A percentile compares a stretch with the other conserved stretches of the same genome.
Evolutionary conservation across 1,140 invertebrate genomes (phyloP).

Genomic region (Bathynomus jamesi): DNA sequence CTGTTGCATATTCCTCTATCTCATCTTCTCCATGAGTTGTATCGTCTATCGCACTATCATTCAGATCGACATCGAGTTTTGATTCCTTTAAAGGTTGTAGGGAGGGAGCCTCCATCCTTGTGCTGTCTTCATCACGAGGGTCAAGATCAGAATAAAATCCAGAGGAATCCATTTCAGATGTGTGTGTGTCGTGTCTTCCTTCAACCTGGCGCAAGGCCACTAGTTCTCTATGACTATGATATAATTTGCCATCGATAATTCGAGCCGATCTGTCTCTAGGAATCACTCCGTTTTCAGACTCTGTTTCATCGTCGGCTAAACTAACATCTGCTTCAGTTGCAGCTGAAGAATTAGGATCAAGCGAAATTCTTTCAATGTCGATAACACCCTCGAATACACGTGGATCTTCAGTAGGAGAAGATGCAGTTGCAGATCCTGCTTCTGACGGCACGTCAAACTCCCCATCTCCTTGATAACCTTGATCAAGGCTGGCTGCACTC

Average conservation of each 20-base stretch:
- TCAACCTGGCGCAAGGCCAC: conserved; percentile 16
- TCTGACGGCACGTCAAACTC: conserved; percentile 35
- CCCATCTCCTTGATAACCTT: conserved; percentile 33
- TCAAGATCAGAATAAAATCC: conserved; percentile 36
- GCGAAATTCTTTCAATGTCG: conserved; percentile 21
- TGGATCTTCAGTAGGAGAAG: conserved; percentile 32
- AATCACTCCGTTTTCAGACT: conserved; percentile 22
- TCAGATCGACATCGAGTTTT: conserved; percentile 21
- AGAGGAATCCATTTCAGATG: conserved; percentile 36
- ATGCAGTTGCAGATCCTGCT: conserved; percentile 29
- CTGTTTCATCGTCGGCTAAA: conserved; percentile 32
- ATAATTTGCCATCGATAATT: conserved; percentile 35
- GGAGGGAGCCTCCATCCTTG: conserved; percentile 14
- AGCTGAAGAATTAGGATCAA: conserved; percentile 5
- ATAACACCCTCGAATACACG: conserved; percentile 29
- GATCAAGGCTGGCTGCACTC: conserved; percentile 32
- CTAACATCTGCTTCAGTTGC: conserved; percentile 29
- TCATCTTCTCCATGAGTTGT: conserved; percentile 9
- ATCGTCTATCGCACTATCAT: conserved; percentile 22
- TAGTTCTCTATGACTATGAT: conserved; percentile 31
- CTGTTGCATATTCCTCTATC: not conserved
- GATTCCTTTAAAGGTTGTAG: conserved; percentile 15
- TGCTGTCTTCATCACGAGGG: conserved; percentile 33
- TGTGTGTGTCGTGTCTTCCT: conserved; percentile 16
- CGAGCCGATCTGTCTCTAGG: conserved; percentile 26